These are phyloP conservation scores for Pachycephala philippinensis DNA, from an alignment of 2,113 vertebrate genomes.

Conservation along the genomic window DNA sequence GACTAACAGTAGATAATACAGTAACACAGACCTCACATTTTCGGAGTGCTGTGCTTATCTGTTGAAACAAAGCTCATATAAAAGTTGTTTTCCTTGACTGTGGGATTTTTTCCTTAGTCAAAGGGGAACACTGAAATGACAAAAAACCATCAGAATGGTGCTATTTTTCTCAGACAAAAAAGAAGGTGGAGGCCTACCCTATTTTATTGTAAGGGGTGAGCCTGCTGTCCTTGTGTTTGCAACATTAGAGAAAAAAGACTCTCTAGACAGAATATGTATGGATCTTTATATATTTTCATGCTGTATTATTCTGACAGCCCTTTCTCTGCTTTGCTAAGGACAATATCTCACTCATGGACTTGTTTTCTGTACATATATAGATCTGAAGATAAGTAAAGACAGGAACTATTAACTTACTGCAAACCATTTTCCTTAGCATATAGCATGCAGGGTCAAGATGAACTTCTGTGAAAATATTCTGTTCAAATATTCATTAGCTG, in stretches of 20 bases:
- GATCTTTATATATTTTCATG: background rate
- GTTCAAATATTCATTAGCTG: background rate
- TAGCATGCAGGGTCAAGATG: background rate
- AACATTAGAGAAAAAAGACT: background rate
- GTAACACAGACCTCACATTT: background rate
- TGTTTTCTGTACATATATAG: background rate
- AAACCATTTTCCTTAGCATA: background rate
- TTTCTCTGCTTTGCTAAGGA: background rate
- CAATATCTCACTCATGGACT: background rate
- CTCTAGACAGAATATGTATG: background rate
- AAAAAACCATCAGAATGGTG: background rate
- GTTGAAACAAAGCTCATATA: background rate
- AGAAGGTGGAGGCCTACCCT: rapidly evolving
- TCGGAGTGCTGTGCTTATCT: background rate
- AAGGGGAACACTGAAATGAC: background rate
- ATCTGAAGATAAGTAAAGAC: background rate
- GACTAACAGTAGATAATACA: background rate
- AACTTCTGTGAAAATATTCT: background rate
- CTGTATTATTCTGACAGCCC: background rate
- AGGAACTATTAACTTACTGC: background rate
- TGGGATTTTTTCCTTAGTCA: background rate
- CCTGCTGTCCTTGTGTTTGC: background rate
- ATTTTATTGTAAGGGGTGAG: background rate
- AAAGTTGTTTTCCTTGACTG: background rate
- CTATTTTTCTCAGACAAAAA: background rate